phyloP scores from a whole-genome alignment of 2,888 invertebrate genomes.

The Thera obeliscata region DNA sequence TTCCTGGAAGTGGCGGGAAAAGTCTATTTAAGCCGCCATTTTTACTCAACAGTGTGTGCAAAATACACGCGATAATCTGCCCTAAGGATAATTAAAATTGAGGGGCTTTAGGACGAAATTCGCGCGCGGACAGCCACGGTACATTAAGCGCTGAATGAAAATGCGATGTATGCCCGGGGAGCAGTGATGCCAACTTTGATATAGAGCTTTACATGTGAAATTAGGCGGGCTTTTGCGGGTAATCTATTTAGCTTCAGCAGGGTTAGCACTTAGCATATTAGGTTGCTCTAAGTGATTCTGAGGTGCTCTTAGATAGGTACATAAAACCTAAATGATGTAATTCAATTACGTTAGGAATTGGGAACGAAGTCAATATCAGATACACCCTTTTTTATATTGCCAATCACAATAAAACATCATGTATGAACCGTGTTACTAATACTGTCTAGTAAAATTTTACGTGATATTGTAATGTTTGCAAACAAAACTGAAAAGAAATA shows the following conservation, averaged over 20 bases:
- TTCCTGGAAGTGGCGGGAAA: slow-evolving; percentile 27
- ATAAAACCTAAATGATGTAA: neutral
- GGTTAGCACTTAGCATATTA: slow-evolving; percentile 14
- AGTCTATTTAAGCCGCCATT: slow-evolving; percentile 25
- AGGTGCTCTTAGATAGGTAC: neutral
- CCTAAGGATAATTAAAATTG: slow-evolving; percentile 46
- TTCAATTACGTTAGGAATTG: too few relatives aligned
- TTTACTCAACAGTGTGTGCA: slow-evolving; percentile 43
- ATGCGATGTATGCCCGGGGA: slow-evolving; percentile 40
- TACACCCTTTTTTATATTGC: neutral
- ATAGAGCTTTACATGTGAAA: slow-evolving; percentile 35
- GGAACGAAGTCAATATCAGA: neutral
- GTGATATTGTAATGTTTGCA: neutral
- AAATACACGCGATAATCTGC: slow-evolving; percentile 44
- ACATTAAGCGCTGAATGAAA: slow-evolving; percentile 55
- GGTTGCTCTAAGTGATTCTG: slow-evolving; percentile 7
- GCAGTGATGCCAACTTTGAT: slow-evolving; percentile 41
- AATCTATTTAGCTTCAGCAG: slow-evolving; percentile 26
- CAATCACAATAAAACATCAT: neutral
- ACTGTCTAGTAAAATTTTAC: neutral
- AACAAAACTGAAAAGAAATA: neutral
- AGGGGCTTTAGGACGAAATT: slow-evolving; percentile 40
- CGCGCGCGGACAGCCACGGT: slow-evolving; percentile 42
- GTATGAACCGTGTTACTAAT: neutral
- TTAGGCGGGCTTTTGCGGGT: slow-evolving; percentile 29